Evolutionary conservation across 2,888 invertebrate genomes (phyloP).

Genomic region (Amorpha juglandis): DNA sequence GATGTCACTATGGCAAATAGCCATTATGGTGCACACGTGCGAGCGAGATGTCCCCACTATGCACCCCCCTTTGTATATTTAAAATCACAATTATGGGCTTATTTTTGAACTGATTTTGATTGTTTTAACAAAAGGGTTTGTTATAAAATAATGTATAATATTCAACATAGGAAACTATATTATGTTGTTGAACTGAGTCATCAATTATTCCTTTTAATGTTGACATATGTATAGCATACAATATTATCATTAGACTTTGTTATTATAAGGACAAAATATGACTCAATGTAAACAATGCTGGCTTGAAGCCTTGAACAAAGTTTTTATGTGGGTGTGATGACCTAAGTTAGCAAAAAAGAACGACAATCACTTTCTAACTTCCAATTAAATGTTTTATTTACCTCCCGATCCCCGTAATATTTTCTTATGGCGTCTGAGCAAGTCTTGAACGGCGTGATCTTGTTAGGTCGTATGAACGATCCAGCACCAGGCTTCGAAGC

Average conservation of each 20-base stretch:
- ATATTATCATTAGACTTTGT: constrained; percentile 28
- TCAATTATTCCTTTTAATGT: too few relatives aligned
- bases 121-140: too few relatives aligned
- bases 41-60: too few relatives aligned
- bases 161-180: too few relatives aligned
- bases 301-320: constrained; percentile 1
- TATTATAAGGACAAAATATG: background rate
- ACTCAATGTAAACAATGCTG: constrained; percentile 9
- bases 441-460: constrained; percentile 89
- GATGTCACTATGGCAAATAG: too few relatives aligned
- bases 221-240: too few relatives aligned
- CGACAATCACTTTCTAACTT: background rate
- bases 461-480: constrained; percentile 93
- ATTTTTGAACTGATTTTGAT: too few relatives aligned
- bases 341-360: background rate
- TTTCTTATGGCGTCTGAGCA: constrained; percentile 88
- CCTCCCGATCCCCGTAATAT: constrained; percentile 79
- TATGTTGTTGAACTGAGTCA: too few relatives aligned
- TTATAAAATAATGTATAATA: too few relatives aligned
- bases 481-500: constrained; percentile 91
- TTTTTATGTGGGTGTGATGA: constrained; percentile 23
- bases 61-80: too few relatives aligned
- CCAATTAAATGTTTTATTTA: constrained; percentile 40
- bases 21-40: too few relatives aligned
- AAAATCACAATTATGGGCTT: too few relatives aligned